Evolutionary conservation across 2,797 vertebrate genomes (phyloP), one percentile per base, ranked within the genome.

Genomic region (Alauda arvensis): DNA sequence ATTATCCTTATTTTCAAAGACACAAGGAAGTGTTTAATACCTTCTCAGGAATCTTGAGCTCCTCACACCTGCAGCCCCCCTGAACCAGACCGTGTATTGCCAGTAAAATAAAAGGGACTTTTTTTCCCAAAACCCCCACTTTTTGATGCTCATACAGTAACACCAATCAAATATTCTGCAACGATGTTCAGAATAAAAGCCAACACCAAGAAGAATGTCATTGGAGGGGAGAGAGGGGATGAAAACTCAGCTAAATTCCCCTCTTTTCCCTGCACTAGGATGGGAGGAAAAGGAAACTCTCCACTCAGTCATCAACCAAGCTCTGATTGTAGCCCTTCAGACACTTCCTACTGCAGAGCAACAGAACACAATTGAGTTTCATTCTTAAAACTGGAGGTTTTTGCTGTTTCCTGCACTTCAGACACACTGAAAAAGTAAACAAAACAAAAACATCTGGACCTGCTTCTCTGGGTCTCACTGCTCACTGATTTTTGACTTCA

Each of bases 81-180:
- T 24, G 39, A 42, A 62, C 63, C 10, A 69, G 10, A 8, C 20
- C 49, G 2, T 15, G 28, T 5, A 7, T 21, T 83, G 15, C 51
- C 60, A 71, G 23, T 2, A 7, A 7, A 85, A 26, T 9, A 49
- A 45, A 25, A 33, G 24, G 4, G 5, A 33, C 37, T 9, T 31
- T 34, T 26, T 3, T 0, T 4, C 3, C 9, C 6, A 2, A 23
- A 62, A 3, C 0, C 14, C 5, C 4, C 11, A 37, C 1, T 9
- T 37, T 80, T 61, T 25, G 37, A 76, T 40, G 18, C 23, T 29
- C 40, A 33, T 10, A 21, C 14, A 42, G 19, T 3, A 34, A 43
- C 4, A 57, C 12, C 29, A 24, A 62, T 48, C 53, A 63, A 79
- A 52, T 40, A 51, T 51, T 52, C 68, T 62, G 20, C 7, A 21